These are phyloP conservation scores for Dendroctonus valens DNA, from an alignment of 1,140 invertebrate species.

Conservation along the genomic window DNA sequence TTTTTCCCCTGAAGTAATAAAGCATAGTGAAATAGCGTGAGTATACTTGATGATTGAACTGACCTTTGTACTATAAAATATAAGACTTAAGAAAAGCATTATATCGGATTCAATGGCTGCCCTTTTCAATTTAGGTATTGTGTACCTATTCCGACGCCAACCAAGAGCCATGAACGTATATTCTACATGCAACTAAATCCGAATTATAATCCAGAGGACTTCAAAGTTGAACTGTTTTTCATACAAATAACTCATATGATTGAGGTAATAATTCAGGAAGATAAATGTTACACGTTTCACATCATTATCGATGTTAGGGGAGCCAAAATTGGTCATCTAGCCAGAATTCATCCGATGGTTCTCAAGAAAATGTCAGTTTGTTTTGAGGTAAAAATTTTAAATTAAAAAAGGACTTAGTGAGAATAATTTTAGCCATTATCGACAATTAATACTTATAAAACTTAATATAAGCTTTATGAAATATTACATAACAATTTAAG, in stretches of 20 bases:
- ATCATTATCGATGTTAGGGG: slow-evolving; percentile 18
- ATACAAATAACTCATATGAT: slow-evolving; percentile 29
- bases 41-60: slow-evolving; percentile 14
- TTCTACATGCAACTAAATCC: slow-evolving; percentile 7
- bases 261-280: slow-evolving; percentile 13
- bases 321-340: slow-evolving; percentile 13
- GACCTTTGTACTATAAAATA: too few relatives aligned
- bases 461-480: too few relatives aligned
- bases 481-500: too few relatives aligned
- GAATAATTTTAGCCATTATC: too few relatives aligned
- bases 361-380: slow-evolving; percentile 4
- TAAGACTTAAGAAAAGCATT: too few relatives aligned
- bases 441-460: too few relatives aligned
- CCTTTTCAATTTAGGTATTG: background rate
- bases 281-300: slow-evolving; percentile 14
- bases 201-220: slow-evolving; percentile 49
- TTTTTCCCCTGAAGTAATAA: slow-evolving; percentile 41
- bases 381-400: slow-evolving; percentile 16
- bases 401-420: background rate
- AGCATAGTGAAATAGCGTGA: slow-evolving; percentile 44
- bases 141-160: slow-evolving; percentile 20
- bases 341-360: slow-evolving; percentile 41
- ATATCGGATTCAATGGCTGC: too few relatives aligned
- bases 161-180: slow-evolving; percentile 7
- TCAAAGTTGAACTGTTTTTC: slow-evolving; percentile 6